Percentiles rank a stretch among this genome's conserved stretches.
phyloP scores from a whole-genome alignment of 2,113 vertebrate genomes.

The Oreochromis tanganicae region DNA sequence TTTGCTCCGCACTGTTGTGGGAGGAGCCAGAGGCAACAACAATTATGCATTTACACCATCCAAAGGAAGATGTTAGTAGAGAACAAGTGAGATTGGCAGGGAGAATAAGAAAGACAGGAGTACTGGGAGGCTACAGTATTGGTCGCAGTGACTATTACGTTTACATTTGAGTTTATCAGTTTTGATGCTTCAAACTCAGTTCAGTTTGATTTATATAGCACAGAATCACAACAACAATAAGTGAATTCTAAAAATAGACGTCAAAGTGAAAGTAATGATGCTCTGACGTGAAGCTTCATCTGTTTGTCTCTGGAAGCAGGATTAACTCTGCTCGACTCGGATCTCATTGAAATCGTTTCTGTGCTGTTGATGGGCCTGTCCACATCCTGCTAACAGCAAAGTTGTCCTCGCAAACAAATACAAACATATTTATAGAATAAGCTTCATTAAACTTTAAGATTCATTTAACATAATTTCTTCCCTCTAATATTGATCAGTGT shows the following conservation, averaged over 20 bases:
- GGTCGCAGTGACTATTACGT: neutral
- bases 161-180: neutral
- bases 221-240: neutral
- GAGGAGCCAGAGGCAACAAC: neutral
- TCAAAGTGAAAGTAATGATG: neutral
- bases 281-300: neutral
- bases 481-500: neutral
- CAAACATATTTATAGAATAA: neutral
- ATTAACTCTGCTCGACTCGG: neutral
- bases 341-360: neutral
- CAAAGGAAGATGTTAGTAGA: neutral
- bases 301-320: neutral
- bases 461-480: neutral
- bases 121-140: neutral
- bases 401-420: neutral
- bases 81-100: neutral
- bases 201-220: neutral
- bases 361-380: neutral
- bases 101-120: neutral
- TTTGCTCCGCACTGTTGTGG: neutral
- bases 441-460: neutral
- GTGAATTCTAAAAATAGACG: neutral
- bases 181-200: neutral
- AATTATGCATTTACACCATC: neutral
- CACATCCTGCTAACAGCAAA: fast-evolving